Evolutionary conservation across 2,113 vertebrate species (phyloP), one percentile per base, ranked within the genome.

Genomic region (Boleophthalmus pectinirostris): DNA sequence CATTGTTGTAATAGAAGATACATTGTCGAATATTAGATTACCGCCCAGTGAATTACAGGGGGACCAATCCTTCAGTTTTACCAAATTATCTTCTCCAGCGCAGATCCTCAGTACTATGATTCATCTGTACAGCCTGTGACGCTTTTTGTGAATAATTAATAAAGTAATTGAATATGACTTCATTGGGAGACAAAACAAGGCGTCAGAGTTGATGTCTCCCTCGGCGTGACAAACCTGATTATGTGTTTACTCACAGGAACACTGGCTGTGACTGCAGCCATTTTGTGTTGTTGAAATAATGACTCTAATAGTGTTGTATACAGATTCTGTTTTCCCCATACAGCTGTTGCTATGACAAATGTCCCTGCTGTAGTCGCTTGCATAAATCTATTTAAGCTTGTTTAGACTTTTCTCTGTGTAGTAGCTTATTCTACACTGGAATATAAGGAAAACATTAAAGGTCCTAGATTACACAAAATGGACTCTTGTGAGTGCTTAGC

Each of bases 161-260:
- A 20, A 68, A n/a, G 46, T 21, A 46, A 25, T 73, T 43, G 65
- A 49, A 65, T 46, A 70, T 20, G 53, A 74, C 69, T 79, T 72
- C n/a, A 57, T 38, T 51, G 24, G 58, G 69, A 24, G 11, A n/a
- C 21, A 24, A 60, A 70, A 53, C 45, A 25, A 43, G 47, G 24
- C 38, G 35, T 64, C 66, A 66, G 54, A 46, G 5, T 49, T 72
- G 54, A 46, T 66, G 74, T 69, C 47, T 33, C 65, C 29, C 38
- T 8, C 10, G 38, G 33, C 12, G n/a, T 46, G 60, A 67, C 54
- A 67, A 77, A 74, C 66, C 54, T 65, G 64, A 73, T 82, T 60
- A 64, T 66, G 21, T 57, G 66, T 43, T 78, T 54, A 69, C 68
- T 81, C 71, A 60, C 54, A 60, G 43, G 67, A 77, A 73, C 68